Conservation (phyloP, 2,888 invertebrate genomes). For the Melinaea marsaeus region DNA sequence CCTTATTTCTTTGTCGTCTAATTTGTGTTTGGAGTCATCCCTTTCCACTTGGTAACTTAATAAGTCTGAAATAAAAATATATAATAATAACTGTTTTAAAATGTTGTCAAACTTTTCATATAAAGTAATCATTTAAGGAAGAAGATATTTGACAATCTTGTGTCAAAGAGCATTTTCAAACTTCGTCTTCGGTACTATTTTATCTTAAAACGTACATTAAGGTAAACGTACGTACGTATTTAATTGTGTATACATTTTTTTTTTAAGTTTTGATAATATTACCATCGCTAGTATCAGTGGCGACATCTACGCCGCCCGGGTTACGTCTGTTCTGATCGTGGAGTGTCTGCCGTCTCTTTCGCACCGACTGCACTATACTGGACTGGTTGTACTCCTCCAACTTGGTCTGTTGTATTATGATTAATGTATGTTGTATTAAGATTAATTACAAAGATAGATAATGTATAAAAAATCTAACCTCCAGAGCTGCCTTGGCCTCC, state of each 20-base stretch:
- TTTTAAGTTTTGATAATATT: slow-evolving; percentile 2
- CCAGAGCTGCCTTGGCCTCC: slow-evolving; percentile 49
- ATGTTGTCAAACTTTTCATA: too few relatives aligned
- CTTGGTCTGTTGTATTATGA: slow-evolving; percentile 42
- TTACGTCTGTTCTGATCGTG: slow-evolving; percentile 53
- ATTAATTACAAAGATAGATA: background rate
- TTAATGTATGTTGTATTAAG: background rate
- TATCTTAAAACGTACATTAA: too few relatives aligned
- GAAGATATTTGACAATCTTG: too few relatives aligned
- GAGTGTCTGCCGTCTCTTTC: slow-evolving; percentile 56
- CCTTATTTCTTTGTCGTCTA: slow-evolving; percentile 45
- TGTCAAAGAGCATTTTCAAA: too few relatives aligned
- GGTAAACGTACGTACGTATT: too few relatives aligned
- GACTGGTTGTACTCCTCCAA: slow-evolving; percentile 45
- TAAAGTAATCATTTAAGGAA: too few relatives aligned
- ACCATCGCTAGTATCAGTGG: slow-evolving; percentile 56
- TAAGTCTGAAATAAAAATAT: slow-evolving; percentile 46
- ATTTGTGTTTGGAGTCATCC: slow-evolving; percentile 32
- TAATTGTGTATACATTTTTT: too few relatives aligned
- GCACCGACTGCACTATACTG: slow-evolving; percentile 38
- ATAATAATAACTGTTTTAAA: background rate
- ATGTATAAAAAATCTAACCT: slow-evolving; percentile 40
- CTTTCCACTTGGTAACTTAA: slow-evolving; percentile 52
- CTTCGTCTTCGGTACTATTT: too few relatives aligned
- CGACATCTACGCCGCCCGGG: slow-evolving; percentile 38